Conservation (phyloP, 1,140 invertebrate species). For the Aphelenchoides besseyi region DNA sequence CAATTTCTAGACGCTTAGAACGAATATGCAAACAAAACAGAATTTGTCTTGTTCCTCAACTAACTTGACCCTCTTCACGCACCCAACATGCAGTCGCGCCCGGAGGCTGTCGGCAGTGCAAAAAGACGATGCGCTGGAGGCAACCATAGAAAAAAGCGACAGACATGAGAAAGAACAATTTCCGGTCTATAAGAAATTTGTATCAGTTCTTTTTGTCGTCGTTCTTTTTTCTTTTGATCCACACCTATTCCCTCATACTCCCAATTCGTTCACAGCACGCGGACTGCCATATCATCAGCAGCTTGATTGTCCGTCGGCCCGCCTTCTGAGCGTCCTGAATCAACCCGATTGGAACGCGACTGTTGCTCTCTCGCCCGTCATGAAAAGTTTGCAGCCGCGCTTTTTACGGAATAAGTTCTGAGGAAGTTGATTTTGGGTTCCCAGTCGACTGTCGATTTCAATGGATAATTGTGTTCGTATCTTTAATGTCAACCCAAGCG, state of each 20-base stretch:
- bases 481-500: too few relatives aligned
- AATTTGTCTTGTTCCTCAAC: neutral
- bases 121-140: constrained; percentile 2
- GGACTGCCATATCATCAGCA: too few relatives aligned
- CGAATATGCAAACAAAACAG: too few relatives aligned
- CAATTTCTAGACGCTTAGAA: too few relatives aligned
- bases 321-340: too few relatives aligned
- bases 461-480: too few relatives aligned
- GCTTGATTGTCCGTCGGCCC: neutral
- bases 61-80: neutral
- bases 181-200: neutral
- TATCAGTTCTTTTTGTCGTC: neutral
- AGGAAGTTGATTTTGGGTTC: neutral
- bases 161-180: neutral
- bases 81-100: too few relatives aligned
- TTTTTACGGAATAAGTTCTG: neutral
- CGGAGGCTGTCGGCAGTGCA: neutral
- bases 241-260: too few relatives aligned
- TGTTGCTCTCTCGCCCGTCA: neutral
- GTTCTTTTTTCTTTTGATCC: too few relatives aligned
- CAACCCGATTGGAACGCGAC: constrained; percentile 2
- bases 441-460: neutral
- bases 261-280: too few relatives aligned
- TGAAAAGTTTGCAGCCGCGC: neutral
- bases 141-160: neutral